phyloP scores from a whole-genome alignment of 2,888 invertebrate species.

The Epsilonema sp. region DNA sequence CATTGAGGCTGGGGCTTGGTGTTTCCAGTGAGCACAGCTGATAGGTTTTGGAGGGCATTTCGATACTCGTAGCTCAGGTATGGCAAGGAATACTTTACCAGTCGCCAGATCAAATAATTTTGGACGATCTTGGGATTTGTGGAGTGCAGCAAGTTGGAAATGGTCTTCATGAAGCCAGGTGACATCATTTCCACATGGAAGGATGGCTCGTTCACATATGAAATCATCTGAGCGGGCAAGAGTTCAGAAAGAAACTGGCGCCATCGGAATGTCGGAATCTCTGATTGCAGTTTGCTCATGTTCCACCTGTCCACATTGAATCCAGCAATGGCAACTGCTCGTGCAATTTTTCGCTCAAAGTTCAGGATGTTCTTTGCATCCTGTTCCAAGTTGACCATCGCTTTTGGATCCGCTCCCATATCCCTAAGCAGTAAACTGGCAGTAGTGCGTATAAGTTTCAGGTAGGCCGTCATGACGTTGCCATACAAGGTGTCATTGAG shows the following conservation, averaged over 20 bases:
- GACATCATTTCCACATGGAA: not conserved
- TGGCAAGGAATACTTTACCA: slow-evolving; percentile 50
- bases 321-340: not conserved
- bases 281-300: not conserved
- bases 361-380: not conserved
- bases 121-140: slow-evolving; percentile 33
- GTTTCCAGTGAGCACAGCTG: not conserved
- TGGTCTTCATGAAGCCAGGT: not conserved
- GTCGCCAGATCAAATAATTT: slow-evolving; percentile 55
- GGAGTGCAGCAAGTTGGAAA: not conserved
- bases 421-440: not conserved
- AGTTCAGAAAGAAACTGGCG: not conserved
- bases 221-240: not conserved
- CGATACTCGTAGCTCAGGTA: slow-evolving; percentile 37
- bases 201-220: not conserved
- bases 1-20: not conserved
- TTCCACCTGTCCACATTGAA: not conserved
- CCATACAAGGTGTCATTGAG: slow-evolving; percentile 3
- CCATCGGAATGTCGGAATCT: not conserved
- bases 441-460: not conserved
- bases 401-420: not conserved
- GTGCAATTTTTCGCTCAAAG: too few relatives aligned
- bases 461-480: not conserved
- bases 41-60: not conserved
- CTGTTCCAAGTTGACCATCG: not conserved